Evolutionary conservation across 1,140 invertebrate species (phyloP), one percentile per base, ranked within the genome.

Genomic region (Holotrichia oblita): DNA sequence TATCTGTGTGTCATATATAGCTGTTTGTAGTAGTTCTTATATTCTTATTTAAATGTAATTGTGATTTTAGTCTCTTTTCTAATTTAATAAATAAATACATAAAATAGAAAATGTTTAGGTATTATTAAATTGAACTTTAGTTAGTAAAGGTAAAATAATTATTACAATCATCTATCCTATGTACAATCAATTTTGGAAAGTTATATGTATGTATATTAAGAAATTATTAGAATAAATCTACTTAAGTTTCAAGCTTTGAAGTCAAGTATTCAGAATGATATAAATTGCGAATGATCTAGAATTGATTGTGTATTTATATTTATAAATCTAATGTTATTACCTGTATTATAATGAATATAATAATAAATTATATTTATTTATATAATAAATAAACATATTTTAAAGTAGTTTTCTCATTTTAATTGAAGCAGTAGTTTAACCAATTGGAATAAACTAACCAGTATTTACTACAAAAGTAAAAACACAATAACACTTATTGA

Each of bases 291-390:
- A 69, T 34, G 27, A 12, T 69, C 22, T 69, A 34, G 10, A 34
- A 27, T 10, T 69, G 22, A 27, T 69, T 69, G 61, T 69, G 27
- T 27, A 69, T 69, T 69, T 69, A 6, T 27, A 12, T 69, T 22
- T 69, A 27, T 69, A 69, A 27, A 27, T 34, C 10, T 69, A 34
- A 34, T 34, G 27, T 8, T 69, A 69, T 69, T 69, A 24, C 22
- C 12, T 69, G 61, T 69, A 69, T 69, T 69, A 69, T 27, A 64
- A 64, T 64, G 22, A 22, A 64, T 64, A 24, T 64, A 69, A 48
- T 48, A 14, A 69, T 69, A 69, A 20, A 69, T 69, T 69, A 69
- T 69, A 69, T 69, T 69, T 69, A 69, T 69, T 69, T 69, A 69
- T 69, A 69, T 22, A 69, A 64, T 27, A 34, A 69, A 69, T 69